These are phyloP conservation scores for Tor tambroides DNA, from an alignment of 2,113 vertebrate genomes.

Conservation along the genomic window DNA sequence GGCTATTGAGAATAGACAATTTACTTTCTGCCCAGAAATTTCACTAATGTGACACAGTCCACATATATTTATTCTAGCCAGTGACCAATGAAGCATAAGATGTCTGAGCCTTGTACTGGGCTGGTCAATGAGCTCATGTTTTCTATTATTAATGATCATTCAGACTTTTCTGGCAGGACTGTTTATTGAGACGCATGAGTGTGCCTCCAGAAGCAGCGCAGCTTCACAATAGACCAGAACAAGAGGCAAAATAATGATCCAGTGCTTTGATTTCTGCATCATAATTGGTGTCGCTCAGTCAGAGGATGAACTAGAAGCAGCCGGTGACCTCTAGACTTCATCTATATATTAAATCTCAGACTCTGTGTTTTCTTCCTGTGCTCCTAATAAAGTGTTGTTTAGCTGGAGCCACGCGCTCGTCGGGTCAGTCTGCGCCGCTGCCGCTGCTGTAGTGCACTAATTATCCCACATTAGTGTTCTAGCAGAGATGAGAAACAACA, in stretches of 20 bases:
- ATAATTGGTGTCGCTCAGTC: not conserved
- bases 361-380: not conserved
- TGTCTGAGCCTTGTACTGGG: not conserved
- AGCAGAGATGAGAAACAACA: not conserved
- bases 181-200: not conserved
- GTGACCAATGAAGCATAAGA: not conserved
- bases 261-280: not conserved
- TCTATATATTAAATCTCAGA: not conserved
- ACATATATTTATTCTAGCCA: not conserved
- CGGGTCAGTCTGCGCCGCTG: not conserved
- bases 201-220: not conserved
- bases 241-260: not conserved
- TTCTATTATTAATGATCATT: not conserved
- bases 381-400: constrained; percentile 5
- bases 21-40: not conserved
- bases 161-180: not conserved
- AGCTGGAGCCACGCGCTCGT: not conserved
- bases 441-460: not conserved
- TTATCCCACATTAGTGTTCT: not conserved
- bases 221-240: not conserved
- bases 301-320: not conserved
- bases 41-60: not conserved
- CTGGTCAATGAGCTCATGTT: not conserved
- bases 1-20: no score
- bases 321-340: not conserved